These are phyloP conservation scores for Drosophila ironensis DNA, from an alignment of 1,140 invertebrate species.

Conservation along the genomic window DNA sequence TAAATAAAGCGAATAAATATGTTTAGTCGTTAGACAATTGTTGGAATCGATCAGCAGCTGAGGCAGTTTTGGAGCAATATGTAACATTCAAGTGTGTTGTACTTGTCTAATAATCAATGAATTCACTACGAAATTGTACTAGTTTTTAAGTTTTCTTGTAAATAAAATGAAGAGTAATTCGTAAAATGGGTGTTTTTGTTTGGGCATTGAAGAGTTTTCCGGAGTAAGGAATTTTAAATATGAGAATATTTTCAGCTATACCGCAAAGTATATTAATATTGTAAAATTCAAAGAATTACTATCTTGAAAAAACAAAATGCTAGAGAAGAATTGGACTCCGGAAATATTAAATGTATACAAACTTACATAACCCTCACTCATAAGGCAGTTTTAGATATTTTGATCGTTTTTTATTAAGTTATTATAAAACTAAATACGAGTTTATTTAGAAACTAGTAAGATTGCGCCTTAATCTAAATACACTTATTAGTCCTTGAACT, in stretches of 20 bases:
- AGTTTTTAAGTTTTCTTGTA: conserved; percentile 73
- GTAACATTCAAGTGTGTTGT: conserved; percentile 46
- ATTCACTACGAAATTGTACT: conserved; percentile 59
- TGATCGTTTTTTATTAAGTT: conserved; percentile 33
- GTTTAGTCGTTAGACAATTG: conserved; percentile 81
- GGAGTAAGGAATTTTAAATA: no score
- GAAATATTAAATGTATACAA: no score
- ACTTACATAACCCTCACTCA: no score
- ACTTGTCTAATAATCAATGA: conserved; percentile 42
- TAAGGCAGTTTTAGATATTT: no score
- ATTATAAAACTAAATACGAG: conserved; percentile 10
- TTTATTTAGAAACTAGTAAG: no score
- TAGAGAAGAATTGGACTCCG: no score
- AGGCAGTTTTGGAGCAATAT: conserved; percentile 24
- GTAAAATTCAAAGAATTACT: no score
- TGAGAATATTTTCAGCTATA: no score
- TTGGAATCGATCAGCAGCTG: conserved; percentile 46
- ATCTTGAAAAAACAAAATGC: no score
- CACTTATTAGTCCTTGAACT: conserved; percentile 89
- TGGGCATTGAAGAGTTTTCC: no score
- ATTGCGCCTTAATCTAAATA: not conserved
- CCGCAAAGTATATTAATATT: no score
- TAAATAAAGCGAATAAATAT: conserved; percentile 75
- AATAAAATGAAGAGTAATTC: conserved; percentile 70
- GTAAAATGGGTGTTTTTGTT: not conserved